Conservation (phyloP, 2,113 vertebrate species). For the Macquaria australasica region DNA sequence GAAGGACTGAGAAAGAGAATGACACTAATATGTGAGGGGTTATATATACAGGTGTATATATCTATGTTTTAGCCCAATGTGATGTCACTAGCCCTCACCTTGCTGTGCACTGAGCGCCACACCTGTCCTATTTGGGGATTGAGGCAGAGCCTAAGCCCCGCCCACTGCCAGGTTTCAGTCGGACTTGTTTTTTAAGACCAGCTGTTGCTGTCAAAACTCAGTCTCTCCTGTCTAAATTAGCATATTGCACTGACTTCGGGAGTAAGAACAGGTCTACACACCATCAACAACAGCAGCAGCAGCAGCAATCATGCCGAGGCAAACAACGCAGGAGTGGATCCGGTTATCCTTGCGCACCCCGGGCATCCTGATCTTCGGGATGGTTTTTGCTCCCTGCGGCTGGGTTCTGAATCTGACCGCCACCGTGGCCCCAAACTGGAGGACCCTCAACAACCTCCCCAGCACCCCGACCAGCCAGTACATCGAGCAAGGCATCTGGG, state of each 20-base stretch:
- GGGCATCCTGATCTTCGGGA: constrained; percentile 89
- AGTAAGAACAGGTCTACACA: background rate
- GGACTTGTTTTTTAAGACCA: constrained; percentile 56
- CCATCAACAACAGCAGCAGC: background rate
- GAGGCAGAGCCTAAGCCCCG: constrained; percentile 27
- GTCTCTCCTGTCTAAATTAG: background rate
- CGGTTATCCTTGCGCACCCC: constrained; percentile 87
- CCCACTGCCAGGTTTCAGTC: constrained; percentile 72
- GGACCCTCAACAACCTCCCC: constrained; percentile 80
- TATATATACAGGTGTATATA: too few species aligned
- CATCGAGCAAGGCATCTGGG: constrained; percentile 92
- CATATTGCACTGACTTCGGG: background rate
- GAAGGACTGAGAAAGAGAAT: too few species aligned
- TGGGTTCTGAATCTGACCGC: constrained; percentile 88
- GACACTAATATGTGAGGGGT: too few species aligned
- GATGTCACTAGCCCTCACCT: background rate
- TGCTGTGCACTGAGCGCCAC: constrained; percentile 10
- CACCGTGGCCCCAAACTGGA: constrained; percentile 91
- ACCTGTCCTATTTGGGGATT: constrained; percentile 58
- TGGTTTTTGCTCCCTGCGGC: constrained; percentile 93
- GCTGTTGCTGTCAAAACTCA: constrained; percentile 47
- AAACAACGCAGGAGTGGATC: constrained; percentile 59
- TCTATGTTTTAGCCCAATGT: too few species aligned
- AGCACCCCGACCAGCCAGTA: constrained; percentile 48
- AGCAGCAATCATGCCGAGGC: constrained; percentile 56